These are phyloP conservation scores for Pelvicachromis taeniatus DNA, from an alignment of 2,113 vertebrate species.

Conservation along the genomic window DNA sequence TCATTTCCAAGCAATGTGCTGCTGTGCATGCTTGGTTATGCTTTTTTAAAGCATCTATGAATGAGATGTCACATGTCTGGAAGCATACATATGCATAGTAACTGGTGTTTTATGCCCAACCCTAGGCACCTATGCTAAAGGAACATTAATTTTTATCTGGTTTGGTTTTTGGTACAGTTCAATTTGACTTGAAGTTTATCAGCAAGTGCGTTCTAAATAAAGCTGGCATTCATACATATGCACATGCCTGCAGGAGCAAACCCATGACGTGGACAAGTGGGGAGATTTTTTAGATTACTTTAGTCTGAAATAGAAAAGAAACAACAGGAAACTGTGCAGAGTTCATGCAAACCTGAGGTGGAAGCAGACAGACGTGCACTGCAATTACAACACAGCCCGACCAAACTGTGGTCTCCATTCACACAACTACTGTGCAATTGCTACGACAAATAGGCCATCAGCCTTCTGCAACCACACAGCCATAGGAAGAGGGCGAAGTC, in stretches of 20 bases:
- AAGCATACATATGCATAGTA: neutral
- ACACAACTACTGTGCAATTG: slow-evolving; percentile 15
- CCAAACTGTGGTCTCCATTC: slow-evolving; percentile 43
- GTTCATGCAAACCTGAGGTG: slow-evolving; percentile 25
- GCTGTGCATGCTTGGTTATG: neutral
- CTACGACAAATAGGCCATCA: slow-evolving; percentile 10
- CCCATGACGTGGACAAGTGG: neutral
- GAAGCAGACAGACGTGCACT: slow-evolving; percentile 34
- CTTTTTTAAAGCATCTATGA: neutral
- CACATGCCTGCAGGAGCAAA: neutral
- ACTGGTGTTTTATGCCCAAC: neutral
- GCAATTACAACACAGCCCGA: slow-evolving; percentile 48
- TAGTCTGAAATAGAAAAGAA: slow-evolving; percentile 29
- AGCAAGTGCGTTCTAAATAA: neutral
- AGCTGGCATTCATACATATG: neutral
- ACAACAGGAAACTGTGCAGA: slow-evolving; percentile 57
- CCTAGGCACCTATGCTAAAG: neutral
- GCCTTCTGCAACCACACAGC: slow-evolving; percentile 5
- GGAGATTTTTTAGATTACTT: slow-evolving; percentile 35
- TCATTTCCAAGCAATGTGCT: neutral
- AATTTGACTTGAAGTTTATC: neutral
- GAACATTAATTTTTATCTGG: neutral
- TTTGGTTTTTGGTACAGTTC: neutral
- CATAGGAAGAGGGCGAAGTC: neutral
- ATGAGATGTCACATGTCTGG: neutral